Evolutionary conservation across 1,140 invertebrate species (phyloP).

Genomic region (Neoseiulus cucumeris): DNA sequence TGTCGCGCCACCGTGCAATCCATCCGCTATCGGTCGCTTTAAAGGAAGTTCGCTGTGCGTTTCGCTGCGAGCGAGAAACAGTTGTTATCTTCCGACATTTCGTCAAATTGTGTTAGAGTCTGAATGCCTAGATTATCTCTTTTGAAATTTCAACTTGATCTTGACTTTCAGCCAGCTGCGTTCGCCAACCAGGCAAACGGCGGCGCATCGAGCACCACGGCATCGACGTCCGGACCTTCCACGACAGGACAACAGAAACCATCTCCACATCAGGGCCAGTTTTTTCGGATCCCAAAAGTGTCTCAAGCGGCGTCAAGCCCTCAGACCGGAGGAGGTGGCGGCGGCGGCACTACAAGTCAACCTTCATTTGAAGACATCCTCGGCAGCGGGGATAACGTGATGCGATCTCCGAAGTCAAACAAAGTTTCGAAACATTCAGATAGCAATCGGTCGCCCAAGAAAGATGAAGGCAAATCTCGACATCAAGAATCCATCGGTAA

Average conservation of each 20-base stretch:
- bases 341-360: neutral
- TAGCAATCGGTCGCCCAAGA: neutral
- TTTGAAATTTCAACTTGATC: neutral
- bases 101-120: too few species aligned
- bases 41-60: too few species aligned
- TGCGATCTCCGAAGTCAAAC: neutral
- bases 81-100: too few species aligned
- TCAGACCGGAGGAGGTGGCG: neutral
- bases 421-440: neutral
- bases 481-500: neutral
- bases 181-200: constrained; percentile 9
- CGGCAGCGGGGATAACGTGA: neutral
- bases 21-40: too few species aligned
- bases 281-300: neutral
- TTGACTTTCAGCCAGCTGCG: neutral
- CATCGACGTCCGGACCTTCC: neutral
- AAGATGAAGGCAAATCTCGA: neutral
- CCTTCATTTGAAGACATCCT: neutral
- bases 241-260: neutral
- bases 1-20: too few species aligned
- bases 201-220: neutral
- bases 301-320: neutral
- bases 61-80: too few species aligned
- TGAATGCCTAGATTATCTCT: too few species aligned
- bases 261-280: neutral